Evolutionary conservation across 2,888 invertebrate species (phyloP).

Genomic region (Tenthredo mesomela): DNA sequence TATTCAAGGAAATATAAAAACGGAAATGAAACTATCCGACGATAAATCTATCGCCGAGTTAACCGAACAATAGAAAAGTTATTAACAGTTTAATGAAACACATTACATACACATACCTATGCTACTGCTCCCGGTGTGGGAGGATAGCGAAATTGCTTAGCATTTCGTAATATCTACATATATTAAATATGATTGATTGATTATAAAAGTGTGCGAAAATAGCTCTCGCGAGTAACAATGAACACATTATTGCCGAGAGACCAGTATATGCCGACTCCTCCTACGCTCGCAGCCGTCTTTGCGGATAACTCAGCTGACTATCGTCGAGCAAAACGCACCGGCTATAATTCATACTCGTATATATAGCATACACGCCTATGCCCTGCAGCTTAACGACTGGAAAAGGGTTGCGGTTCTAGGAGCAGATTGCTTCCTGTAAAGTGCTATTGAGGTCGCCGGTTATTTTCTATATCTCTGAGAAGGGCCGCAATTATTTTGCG

Average conservation of each 20-base stretch:
- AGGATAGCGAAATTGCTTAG: conserved; percentile 11
- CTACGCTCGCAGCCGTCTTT: conserved; percentile 40
- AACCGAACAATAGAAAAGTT: neutral
- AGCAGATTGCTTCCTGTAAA: conserved; percentile 57
- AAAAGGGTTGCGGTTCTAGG: conserved; percentile 51
- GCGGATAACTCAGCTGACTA: conserved; percentile 30
- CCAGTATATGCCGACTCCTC: conserved; percentile 17
- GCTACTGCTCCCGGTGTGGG: neutral
- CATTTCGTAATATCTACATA: conserved; percentile 19
- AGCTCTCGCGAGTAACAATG: conserved; percentile 40
- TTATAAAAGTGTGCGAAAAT: conserved; percentile 43
- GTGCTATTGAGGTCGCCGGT: conserved; percentile 52
- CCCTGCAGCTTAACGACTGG: conserved; percentile 44
- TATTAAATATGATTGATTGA: conserved; percentile 37
- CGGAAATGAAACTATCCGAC: neutral
- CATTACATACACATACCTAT: too few relatives aligned
- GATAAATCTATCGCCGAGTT: neutral
- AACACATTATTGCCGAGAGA: conserved; percentile 43
- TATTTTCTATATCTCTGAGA: conserved; percentile 57
- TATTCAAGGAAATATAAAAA: neutral
- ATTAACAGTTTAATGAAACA: neutral
- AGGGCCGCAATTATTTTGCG: conserved; percentile 58
- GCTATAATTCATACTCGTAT: conserved; percentile 36
- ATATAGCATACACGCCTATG: conserved; percentile 3
- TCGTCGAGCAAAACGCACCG: conserved; percentile 41